Evolutionary conservation across 2,797 vertebrate species (phyloP).

Genomic region (Gambelia wislizenii): DNA sequence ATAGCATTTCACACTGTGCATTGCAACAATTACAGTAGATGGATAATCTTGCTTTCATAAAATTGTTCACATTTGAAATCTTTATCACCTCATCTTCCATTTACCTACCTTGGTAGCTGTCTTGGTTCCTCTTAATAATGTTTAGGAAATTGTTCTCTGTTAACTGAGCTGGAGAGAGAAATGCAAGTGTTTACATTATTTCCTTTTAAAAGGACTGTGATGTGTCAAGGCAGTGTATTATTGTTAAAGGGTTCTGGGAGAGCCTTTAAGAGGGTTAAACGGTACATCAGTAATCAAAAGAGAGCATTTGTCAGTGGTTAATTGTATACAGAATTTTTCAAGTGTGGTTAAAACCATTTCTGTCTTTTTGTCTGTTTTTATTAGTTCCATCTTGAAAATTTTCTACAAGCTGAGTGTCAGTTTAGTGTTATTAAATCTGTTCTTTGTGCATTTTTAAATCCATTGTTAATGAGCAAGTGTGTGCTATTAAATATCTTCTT

Average conservation of each 20-base stretch:
- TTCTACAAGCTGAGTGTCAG: slow-evolving; percentile 81
- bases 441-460: slow-evolving; percentile 75
- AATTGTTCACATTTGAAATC: slow-evolving; percentile 60
- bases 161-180: slow-evolving; percentile 74
- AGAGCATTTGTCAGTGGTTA: slow-evolving; percentile 78
- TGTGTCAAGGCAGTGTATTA: slow-evolving; percentile 73
- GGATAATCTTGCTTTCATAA: slow-evolving; percentile 48
- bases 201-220: slow-evolving; percentile 79
- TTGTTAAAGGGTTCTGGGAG: slow-evolving; percentile 68
- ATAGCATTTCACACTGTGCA: slow-evolving; percentile 50
- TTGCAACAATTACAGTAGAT: slow-evolving; percentile 22
- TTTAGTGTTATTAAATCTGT: slow-evolving; percentile 80
- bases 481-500: slow-evolving; percentile 68
- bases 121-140: slow-evolving; percentile 62
- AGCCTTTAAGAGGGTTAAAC: slow-evolving; percentile 75
- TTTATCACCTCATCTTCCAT: slow-evolving; percentile 47
- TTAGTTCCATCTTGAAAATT: slow-evolving; percentile 80
- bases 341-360: slow-evolving; percentile 75
- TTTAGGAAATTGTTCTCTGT: slow-evolving; percentile 73
- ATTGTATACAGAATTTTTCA: slow-evolving; percentile 65
- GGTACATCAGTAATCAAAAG: slow-evolving; percentile 73
- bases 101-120: slow-evolving; percentile 66
- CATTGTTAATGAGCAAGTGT: slow-evolving; percentile 82
- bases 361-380: slow-evolving; percentile 76
- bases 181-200: slow-evolving; percentile 79